A percentile compares a stretch with the other conserved stretches of the same genome.
These are phyloP conservation scores for Macquaria ambigua DNA, from an alignment of 2,113 vertebrate genomes.

Conservation along the genomic window DNA sequence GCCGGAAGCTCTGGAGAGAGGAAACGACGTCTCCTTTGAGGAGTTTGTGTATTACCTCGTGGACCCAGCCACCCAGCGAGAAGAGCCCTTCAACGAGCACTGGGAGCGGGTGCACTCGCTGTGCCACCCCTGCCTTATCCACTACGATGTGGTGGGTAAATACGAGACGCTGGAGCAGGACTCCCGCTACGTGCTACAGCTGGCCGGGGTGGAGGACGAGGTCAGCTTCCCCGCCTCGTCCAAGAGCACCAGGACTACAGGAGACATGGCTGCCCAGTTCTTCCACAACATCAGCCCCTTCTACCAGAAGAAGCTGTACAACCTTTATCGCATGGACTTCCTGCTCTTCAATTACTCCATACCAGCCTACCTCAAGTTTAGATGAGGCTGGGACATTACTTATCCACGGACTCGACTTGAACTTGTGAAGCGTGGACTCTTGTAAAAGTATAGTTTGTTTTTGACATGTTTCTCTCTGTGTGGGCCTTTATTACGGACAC, in stretches of 20 bases:
- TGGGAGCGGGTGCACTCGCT: slow-evolving; percentile 95
- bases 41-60: slow-evolving; percentile 96
- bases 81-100: slow-evolving; percentile 95
- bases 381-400: slow-evolving; percentile 55
- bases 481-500: slow-evolving; percentile 11
- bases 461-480: background rate
- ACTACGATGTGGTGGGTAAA: slow-evolving; percentile 95
- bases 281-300: slow-evolving; percentile 92
- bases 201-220: slow-evolving; percentile 84
- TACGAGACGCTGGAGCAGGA: slow-evolving; percentile 96
- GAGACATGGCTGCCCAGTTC: slow-evolving; percentile 88
- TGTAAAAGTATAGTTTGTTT: background rate
- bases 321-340: slow-evolving; percentile 97
- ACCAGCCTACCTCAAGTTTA: slow-evolving; percentile 89
- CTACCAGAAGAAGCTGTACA: slow-evolving; percentile 93
- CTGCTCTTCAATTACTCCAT: slow-evolving; percentile 96
- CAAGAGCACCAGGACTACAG: slow-evolving; percentile 86
- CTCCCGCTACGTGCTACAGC: slow-evolving; percentile 90
- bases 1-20: slow-evolving; percentile 85
- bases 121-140: slow-evolving; percentile 94
- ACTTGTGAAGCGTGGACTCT: slow-evolving; percentile 1
- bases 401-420: slow-evolving; percentile 1
- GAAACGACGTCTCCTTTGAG: slow-evolving; percentile 92
- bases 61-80: slow-evolving; percentile 90
- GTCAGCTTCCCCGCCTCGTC: slow-evolving; percentile 88